Evolutionary conservation across 1,140 invertebrate genomes (phyloP).

Genomic region (Sitobion miscanthi): DNA sequence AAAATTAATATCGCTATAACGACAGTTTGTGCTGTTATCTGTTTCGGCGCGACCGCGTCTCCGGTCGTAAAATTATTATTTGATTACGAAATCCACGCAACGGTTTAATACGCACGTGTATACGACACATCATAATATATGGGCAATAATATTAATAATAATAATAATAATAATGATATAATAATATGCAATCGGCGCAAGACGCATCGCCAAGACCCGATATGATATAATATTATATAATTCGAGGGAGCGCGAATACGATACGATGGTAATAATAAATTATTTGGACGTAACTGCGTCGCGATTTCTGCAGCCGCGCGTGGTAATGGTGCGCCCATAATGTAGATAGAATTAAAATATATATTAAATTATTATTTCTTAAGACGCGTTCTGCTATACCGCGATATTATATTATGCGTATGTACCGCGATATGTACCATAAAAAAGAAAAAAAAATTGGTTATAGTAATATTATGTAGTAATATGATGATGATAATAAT

Average conservation of each 20-base stretch:
- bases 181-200: not conserved
- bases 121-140: no score
- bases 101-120: not conserved
- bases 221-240: not conserved
- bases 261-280: not conserved
- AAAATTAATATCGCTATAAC: not conserved
- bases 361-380: not conserved
- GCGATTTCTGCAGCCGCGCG: no score
- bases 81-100: conserved; percentile 1
- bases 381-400: not conserved
- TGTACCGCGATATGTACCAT: not conserved
- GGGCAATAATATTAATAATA: no score
- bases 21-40: not conserved
- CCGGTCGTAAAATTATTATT: conserved; percentile 19
- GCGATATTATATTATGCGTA: not conserved
- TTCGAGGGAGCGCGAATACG: not conserved
- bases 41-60: no score
- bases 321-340: no score
- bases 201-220: not conserved
- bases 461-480: not conserved
- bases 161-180: no score
- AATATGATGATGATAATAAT: no score
- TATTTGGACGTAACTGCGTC: not conserved
- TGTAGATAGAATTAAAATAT: not conserved
- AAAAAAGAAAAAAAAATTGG: not conserved